Evolutionary conservation across 1,140 invertebrate species (phyloP), one percentile per base, ranked within the genome.

Genomic region (Drosophila parvula): DNA sequence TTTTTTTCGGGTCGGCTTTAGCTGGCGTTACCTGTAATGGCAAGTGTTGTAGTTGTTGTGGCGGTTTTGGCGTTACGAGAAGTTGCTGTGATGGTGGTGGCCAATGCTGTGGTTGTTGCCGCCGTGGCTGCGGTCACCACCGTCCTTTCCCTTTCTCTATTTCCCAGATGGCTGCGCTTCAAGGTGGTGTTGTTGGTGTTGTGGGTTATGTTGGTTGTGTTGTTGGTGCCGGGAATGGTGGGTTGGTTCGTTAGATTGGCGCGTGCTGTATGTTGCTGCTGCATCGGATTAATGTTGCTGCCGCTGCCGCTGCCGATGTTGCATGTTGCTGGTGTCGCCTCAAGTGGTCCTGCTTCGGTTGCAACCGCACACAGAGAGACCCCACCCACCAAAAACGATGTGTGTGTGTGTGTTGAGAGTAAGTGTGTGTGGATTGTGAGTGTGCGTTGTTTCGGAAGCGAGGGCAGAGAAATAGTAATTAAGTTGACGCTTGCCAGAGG

Each of bases 331-430:
- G 82, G 64, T 70, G 75, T 86, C 75, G 84, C 84, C 83, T 89
- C 84, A 89, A 89, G 84, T 89, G 84, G 84, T 89, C 84, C 84
- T 89, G 84, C 84, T 84, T 89, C 83, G 80, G 84, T 89, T 89
- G 69, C 77, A 83, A 83, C 83, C 83, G 38, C 82, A 85, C 48
- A 60, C 38, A 48, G 16, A 36, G 34, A 18, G 30, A 5, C 8
- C n/a, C 27, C 41, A 40, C 47, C 78, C 78, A 64, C 82, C 61
- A 73, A 88, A 73, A 88, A 84, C 74, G 55, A 68, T 41, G 44
- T 22, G 30, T 16, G 40, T 61, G 30, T 55, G 50, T 45, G 5
- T 12, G 5, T 51, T 27, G 7, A 6, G 12, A 30, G 60, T 51
- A 57, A 44, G 34, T 41, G 73, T 50, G 56, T 53, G 47, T 73